A percentile compares a stretch with the other conserved stretches of the same genome.
These are phyloP conservation scores for Drosophila biarmipes DNA, from an alignment of 1,140 invertebrate genomes.

Conservation along the genomic window DNA sequence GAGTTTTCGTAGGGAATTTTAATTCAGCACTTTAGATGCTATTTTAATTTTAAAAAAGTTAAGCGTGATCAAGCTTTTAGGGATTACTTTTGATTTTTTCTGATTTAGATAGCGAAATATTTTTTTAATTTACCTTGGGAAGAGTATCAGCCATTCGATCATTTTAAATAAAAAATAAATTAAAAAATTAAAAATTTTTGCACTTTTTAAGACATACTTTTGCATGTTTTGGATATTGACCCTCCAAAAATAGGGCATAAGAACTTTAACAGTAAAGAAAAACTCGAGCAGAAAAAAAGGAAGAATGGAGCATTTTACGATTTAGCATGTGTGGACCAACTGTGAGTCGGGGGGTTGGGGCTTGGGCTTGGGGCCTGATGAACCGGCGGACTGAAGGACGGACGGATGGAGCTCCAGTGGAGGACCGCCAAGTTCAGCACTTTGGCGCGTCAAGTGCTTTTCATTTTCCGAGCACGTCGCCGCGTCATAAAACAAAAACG, in stretches of 20 bases:
- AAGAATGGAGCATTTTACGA: constrained; percentile 70
- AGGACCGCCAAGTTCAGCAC: constrained; percentile 75
- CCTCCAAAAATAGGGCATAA: constrained; percentile 14
- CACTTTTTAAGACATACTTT: too few relatives aligned
- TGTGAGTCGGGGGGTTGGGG: constrained; percentile 5
- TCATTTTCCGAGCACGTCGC: constrained; percentile 79
- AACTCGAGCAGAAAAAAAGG: constrained; percentile 26
- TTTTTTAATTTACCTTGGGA: too few relatives aligned
- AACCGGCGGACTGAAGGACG: constrained; percentile 10
- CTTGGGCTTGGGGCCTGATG: constrained; percentile 9
- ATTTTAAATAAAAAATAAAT: too few relatives aligned
- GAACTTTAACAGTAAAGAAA: constrained; percentile 56
- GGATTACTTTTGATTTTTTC: too few relatives aligned
- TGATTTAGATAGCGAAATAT: too few relatives aligned
- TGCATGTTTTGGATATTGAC: background rate
- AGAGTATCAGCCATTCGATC: too few relatives aligned
- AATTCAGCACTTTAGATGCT: too few relatives aligned
- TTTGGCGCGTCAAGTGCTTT: constrained; percentile 79
- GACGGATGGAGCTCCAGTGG: constrained; percentile 8
- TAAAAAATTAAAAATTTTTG: too few relatives aligned
- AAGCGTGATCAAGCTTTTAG: too few relatives aligned
- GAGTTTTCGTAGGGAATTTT: too few relatives aligned
- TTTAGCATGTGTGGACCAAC: constrained; percentile 64
- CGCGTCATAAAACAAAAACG: constrained; percentile 80
- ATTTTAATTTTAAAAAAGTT: too few relatives aligned